Base-by-base conservation (phyloP, 2,888 invertebrate genomes). In the Trachelus iudaicus region DNA sequence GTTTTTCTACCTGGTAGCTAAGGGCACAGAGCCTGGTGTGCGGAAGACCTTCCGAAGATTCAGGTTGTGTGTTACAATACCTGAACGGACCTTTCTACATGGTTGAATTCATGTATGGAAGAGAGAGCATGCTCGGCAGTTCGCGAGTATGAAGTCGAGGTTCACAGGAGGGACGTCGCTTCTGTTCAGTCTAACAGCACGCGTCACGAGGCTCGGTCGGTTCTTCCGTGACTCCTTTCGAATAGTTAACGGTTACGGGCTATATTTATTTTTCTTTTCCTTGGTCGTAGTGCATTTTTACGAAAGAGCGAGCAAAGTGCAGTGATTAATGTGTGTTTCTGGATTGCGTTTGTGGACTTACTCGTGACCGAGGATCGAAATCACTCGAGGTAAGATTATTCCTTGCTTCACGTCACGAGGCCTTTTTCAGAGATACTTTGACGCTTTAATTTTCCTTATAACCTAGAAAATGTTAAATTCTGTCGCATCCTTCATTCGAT, bases 161-260 rank as follows among this genome's bases (percentile, higher is more conserved):
- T 84, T 83, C 81, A 85, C 81, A 82, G 83, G 84, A 83, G 85
- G 85, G 84, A 83, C 83, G 83, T 80, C 79, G 76, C 78, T 77
- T 77, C 80, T 73, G 40, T 86, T 89, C 89, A 89, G 89, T 89
- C 83, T 85, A 87, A 89, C 84, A 86, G 85, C 86, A 87, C 87
- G 86, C 87, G 89, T 86, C 87, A 86, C 84, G 83, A 83, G 85
- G 88, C 83, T 82, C 87, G 85, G 87, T 83, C 73, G 75, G 73
- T 56, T 76, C 77, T 80, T 75, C 75, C 76, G 34, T 75, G 23
- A 23, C 23, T 56, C 1, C 15, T 56, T 56, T 56, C 9, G 23
- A 56, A 23, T 56, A 23, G 56, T 56, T 23, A 34, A 35, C 73
- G 69, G 69, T 71, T 76, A 31, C 69, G 69, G 40, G 69, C 71